Evolutionary conservation across 1,140 invertebrate genomes (phyloP).

Genomic region (Atta colombica): DNA sequence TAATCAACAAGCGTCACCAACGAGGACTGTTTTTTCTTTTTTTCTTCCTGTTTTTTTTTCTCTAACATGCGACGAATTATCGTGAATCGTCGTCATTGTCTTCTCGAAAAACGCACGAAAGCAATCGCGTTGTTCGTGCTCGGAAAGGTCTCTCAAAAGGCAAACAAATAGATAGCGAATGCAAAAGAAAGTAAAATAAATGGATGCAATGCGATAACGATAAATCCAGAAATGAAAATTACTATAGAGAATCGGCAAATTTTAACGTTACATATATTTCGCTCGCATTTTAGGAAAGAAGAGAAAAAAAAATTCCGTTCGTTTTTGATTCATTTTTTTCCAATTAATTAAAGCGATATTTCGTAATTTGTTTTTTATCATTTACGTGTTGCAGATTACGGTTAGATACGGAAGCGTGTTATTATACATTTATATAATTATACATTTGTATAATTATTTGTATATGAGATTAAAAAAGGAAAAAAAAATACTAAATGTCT

Average conservation of each 20-base stretch:
- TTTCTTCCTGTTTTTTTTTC: conserved; percentile 10
- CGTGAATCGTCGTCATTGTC: not conserved
- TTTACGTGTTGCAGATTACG: too few relatives aligned
- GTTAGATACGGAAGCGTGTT: too few relatives aligned
- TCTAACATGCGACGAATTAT: not conserved
- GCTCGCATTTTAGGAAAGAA: not conserved
- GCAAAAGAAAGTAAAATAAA: not conserved
- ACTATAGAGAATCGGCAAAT: not conserved
- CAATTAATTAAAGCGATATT: not conserved
- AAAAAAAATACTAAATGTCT: too few relatives aligned
- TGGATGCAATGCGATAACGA: not conserved
- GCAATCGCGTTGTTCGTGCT: not conserved
- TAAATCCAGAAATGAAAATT: not conserved
- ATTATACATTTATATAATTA: too few relatives aligned
- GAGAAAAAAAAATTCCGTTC: not conserved
- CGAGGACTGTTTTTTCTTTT: not conserved
- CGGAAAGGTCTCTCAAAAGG: not conserved
- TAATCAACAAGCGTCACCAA: conserved; percentile 13
- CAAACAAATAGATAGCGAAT: not conserved
- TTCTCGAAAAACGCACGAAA: not conserved
- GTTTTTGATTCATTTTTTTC: not conserved
- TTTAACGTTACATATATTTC: not conserved
- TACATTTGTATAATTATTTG: too few relatives aligned
- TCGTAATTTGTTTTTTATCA: not conserved
- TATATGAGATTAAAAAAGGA: too few relatives aligned